These are phyloP conservation scores for Cotesia typhae DNA, from an alignment of 1,140 invertebrate genomes.

Conservation along the genomic window DNA sequence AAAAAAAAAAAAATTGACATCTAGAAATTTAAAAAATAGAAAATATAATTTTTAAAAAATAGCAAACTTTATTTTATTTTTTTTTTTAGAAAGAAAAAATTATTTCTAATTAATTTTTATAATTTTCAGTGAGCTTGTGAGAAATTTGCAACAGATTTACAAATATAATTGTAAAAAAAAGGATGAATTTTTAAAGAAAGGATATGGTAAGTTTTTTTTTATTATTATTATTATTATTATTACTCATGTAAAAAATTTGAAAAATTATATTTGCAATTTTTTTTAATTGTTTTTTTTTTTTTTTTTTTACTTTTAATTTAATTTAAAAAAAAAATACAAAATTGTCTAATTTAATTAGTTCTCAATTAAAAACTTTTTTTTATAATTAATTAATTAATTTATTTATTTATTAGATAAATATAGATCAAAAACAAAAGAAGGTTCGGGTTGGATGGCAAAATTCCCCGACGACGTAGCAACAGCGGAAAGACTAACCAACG, in stretches of 20 bases:
- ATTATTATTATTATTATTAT: background rate
- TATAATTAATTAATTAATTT: slow-evolving; percentile 12
- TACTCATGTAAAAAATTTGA: too few species aligned
- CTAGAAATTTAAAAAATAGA: too few species aligned
- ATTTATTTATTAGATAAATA: slow-evolving; percentile 64
- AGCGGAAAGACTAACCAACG: slow-evolving; percentile 74
- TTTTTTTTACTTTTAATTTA: too few species aligned
- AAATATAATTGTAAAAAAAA: slow-evolving; percentile 80
- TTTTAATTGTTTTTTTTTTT: too few species aligned
- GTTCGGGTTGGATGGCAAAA: slow-evolving; percentile 72
- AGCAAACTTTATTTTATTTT: too few species aligned
- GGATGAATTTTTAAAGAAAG: slow-evolving; percentile 82
- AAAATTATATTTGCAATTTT: too few species aligned
- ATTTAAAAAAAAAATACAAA: slow-evolving; percentile 20
- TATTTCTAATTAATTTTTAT: slow-evolving; percentile 44
- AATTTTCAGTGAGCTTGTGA: slow-evolving; percentile 79
- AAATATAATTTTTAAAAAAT: too few species aligned
- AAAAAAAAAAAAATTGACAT: too few species aligned
- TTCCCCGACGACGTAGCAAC: slow-evolving; percentile 77
- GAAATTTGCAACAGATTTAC: slow-evolving; percentile 75
- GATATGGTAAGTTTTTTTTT: slow-evolving; percentile 72
- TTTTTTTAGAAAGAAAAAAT: background rate
- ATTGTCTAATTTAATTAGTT: slow-evolving; percentile 37
- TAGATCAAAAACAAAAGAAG: slow-evolving; percentile 68
- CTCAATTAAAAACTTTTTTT: background rate